Conservation (phyloP, 2,113 vertebrate species). For the Oceanites oceanicus region DNA sequence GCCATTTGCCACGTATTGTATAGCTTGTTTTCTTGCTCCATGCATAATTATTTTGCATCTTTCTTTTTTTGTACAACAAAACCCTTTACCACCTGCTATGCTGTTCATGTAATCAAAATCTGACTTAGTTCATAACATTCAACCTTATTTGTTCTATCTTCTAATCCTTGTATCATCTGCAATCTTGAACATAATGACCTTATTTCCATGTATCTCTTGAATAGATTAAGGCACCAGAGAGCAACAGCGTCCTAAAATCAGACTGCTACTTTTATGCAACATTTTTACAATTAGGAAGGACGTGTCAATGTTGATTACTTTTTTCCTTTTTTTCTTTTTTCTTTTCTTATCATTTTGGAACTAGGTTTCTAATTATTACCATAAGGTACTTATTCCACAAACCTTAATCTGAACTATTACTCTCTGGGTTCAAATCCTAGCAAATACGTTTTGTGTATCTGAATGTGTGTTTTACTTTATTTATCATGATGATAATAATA, state of each 20-base stretch:
- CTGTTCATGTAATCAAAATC: neutral
- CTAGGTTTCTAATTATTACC: neutral
- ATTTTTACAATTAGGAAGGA: neutral
- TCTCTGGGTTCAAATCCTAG: neutral
- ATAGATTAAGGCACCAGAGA: neutral
- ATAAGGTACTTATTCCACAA: neutral
- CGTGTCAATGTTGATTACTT: neutral
- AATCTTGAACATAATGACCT: neutral
- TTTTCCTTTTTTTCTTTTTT: neutral
- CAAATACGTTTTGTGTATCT: neutral
- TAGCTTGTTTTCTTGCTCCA: conserved; percentile 28
- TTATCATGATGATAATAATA: neutral
- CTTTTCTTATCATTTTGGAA: neutral
- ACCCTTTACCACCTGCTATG: conserved; percentile 5
- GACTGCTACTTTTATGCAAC: neutral
- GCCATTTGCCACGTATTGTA: conserved; percentile 47
- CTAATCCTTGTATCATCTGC: neutral
- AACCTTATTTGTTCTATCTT: neutral
- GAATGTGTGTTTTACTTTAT: neutral
- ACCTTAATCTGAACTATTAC: neutral
- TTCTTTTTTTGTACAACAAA: conserved; percentile 10
- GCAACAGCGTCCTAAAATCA: neutral
- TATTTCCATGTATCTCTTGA: neutral
- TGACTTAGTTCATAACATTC: neutral
- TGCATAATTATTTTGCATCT: conserved; percentile 45